Evolutionary conservation across 37 sponge, comb jelly and placozoan species (phyloP).

Genomic region (Chondrosia reniformis): DNA sequence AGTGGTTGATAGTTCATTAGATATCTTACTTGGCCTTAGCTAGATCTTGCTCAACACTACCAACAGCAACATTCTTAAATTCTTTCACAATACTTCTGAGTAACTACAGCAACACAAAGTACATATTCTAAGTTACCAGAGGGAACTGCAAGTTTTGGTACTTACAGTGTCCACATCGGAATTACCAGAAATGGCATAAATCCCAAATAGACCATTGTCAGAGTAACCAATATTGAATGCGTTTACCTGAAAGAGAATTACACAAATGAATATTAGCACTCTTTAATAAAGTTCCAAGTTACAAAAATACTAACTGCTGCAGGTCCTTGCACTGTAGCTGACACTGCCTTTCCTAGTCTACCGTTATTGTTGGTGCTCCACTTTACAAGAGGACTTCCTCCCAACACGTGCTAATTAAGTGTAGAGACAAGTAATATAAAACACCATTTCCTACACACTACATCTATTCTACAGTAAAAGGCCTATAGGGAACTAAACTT

Average conservation of each 20-base stretch:
- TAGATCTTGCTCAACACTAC: conserved; percentile 46
- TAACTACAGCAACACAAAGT: conserved; percentile 29
- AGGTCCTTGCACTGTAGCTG: conserved; percentile 28
- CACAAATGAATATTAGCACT: background rate
- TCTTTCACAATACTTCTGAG: conserved; percentile 56
- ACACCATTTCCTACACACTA: no score
- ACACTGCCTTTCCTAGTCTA: conserved; percentile 61
- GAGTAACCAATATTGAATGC: conserved; percentile 63
- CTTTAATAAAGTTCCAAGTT: background rate
- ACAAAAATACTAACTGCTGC: conserved; percentile 37
- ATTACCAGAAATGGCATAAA: conserved; percentile 42
- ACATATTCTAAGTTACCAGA: background rate
- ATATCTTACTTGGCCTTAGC: conserved; percentile 67
- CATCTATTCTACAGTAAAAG: no score
- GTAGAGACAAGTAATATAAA: no score
- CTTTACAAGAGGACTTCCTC: conserved; percentile 29
- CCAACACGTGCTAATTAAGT: conserved; percentile 19
- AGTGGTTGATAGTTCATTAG: background rate
- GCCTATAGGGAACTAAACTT: no score
- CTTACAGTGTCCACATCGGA: conserved; percentile 42
- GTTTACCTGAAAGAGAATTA: conserved; percentile 41
- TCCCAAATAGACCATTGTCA: conserved; percentile 78
- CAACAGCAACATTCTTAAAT: conserved; percentile 57
- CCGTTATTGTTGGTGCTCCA: conserved; percentile 37
- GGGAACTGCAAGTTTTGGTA: background rate